These are phyloP conservation scores for Eublepharis macularius DNA, from an alignment of 2,113 vertebrate species.

Conservation along the genomic window DNA sequence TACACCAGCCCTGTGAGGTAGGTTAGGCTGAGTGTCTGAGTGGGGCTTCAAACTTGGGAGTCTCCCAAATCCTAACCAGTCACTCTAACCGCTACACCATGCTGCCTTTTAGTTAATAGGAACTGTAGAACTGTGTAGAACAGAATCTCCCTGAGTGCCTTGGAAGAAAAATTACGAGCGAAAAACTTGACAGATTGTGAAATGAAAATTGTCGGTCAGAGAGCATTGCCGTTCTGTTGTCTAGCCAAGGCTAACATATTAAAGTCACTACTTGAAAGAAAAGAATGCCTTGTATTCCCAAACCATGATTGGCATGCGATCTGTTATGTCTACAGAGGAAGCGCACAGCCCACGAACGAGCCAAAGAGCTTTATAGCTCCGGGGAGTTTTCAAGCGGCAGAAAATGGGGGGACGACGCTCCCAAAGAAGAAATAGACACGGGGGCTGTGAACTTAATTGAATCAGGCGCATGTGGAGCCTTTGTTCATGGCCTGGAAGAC, in stretches of 20 bases:
- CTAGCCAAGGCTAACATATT: rapidly evolving
- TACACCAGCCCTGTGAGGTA: too few relatives aligned
- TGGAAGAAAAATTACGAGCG: too few relatives aligned
- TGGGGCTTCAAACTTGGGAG: too few relatives aligned
- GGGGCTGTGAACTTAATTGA: slow-evolving; percentile 95
- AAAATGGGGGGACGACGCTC: slow-evolving; percentile 97
- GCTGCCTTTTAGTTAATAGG: too few relatives aligned
- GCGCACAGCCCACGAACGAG: slow-evolving; percentile 93
- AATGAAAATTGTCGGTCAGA: background rate
- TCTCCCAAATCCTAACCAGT: too few relatives aligned
- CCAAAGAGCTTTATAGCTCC: slow-evolving; percentile 94
- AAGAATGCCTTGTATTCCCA: background rate
- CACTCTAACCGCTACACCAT: too few relatives aligned
- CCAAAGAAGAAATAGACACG: slow-evolving; percentile 92
- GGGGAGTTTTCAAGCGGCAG: slow-evolving; percentile 97
- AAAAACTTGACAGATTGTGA: background rate
- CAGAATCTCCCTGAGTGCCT: too few relatives aligned
- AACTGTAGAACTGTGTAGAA: too few relatives aligned
- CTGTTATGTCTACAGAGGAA: slow-evolving; percentile 81
- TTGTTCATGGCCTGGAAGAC: slow-evolving; percentile 96
- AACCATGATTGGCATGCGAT: background rate
- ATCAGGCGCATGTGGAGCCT: slow-evolving; percentile 95
- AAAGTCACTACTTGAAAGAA: background rate
- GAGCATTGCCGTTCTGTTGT: background rate
- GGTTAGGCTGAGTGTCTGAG: too few relatives aligned